A percentile compares a stretch with the other conserved stretches of the same genome.
Evolutionary conservation across 1,140 invertebrate genomes (phyloP).

Genomic region (Heterodera schachtii): DNA sequence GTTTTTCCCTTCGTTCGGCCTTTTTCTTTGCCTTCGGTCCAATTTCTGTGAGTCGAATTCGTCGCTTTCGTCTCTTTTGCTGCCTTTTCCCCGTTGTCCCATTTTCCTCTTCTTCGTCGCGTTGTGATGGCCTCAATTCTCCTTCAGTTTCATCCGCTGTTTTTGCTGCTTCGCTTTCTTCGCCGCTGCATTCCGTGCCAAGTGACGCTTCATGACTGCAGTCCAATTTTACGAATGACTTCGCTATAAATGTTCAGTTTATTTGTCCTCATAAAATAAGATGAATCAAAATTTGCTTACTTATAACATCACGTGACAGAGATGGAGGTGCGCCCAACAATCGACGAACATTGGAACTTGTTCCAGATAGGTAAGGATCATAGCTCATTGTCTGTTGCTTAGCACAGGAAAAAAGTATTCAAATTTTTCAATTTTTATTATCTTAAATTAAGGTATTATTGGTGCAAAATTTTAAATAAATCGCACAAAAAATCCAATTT

Average conservation of each 20-base stretch:
- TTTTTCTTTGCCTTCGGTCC: slow-evolving; percentile 30
- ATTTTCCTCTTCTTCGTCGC: background rate
- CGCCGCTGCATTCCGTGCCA: slow-evolving; percentile 14
- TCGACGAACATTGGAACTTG: background rate
- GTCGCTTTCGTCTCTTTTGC: slow-evolving; percentile 33
- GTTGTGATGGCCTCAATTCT: slow-evolving; percentile 13
- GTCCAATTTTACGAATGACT: background rate
- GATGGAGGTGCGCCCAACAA: slow-evolving; percentile 25
- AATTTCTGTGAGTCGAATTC: slow-evolving; percentile 21
- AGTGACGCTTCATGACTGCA: background rate
- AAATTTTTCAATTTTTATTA: background rate
- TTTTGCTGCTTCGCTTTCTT: slow-evolving; percentile 31
- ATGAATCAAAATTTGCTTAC: background rate
- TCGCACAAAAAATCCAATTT: too few relatives aligned
- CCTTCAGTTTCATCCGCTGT: slow-evolving; percentile 24
- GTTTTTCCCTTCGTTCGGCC: slow-evolving; percentile 42
- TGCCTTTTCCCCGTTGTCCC: slow-evolving; percentile 25
- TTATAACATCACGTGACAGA: slow-evolving; percentile 4
- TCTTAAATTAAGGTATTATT: too few relatives aligned
- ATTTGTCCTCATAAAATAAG: background rate
- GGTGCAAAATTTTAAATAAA: too few relatives aligned
- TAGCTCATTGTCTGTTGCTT: background rate
- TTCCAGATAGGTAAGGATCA: background rate
- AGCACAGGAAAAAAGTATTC: background rate
- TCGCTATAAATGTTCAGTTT: background rate